Conservation (phyloP, 2,888 invertebrate species). For the Drosophila mayaguana region DNA sequence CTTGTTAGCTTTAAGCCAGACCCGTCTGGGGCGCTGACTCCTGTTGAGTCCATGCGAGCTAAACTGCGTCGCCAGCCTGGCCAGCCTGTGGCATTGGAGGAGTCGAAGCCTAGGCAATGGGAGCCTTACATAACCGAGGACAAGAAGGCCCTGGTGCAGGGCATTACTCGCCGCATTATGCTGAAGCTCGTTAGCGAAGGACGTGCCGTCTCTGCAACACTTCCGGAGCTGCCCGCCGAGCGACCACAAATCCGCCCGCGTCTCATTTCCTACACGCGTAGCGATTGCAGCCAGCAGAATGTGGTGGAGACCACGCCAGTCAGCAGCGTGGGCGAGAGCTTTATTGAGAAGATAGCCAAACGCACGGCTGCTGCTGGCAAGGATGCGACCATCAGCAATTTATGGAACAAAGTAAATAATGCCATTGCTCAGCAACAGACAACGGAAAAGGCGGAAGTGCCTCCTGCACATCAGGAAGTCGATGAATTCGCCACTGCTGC, state of each 20-base stretch:
- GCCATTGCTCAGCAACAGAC: constrained; percentile 63
- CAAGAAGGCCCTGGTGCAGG: constrained; percentile 64
- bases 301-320: constrained; percentile 40
- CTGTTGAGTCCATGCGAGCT: constrained; percentile 48
- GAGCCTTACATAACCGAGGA: constrained; percentile 60
- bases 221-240: constrained; percentile 83
- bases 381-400: constrained; percentile 71
- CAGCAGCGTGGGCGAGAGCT: constrained; percentile 68
- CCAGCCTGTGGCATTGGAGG: constrained; percentile 29
- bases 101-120: constrained; percentile 52
- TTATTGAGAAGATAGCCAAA: constrained; percentile 83
- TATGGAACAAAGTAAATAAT: constrained; percentile 82
- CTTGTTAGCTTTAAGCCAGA: constrained; percentile 83
- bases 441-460: constrained; percentile 60
- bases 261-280: constrained; percentile 67
- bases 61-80: constrained; percentile 70
- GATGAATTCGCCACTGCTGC: constrained; percentile 7
- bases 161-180: constrained; percentile 76
- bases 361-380: constrained; percentile 71
- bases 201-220: constrained; percentile 80
- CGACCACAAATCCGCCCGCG: constrained; percentile 83
- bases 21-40: constrained; percentile 26
- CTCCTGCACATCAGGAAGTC: constrained; percentile 45
- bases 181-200: constrained; percentile 74
- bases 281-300: constrained; percentile 48